These are phyloP conservation scores for Drosophila erecta DNA, from an alignment of 1,140 invertebrate species.

Conservation along the genomic window DNA sequence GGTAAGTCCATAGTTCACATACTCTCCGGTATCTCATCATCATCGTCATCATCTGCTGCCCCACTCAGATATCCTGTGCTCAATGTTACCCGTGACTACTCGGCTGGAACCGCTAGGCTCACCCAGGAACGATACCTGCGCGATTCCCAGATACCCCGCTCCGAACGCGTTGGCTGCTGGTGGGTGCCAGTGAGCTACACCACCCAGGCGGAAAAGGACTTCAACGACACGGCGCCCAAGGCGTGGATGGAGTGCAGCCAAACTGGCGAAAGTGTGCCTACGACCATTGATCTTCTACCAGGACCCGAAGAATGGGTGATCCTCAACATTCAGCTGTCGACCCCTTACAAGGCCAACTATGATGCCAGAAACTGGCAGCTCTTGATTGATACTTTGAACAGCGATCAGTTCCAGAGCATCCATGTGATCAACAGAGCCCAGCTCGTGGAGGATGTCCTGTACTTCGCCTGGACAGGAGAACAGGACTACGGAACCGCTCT, in stretches of 20 bases:
- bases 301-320: conserved; percentile 86
- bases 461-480: conserved; percentile 88
- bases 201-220: conserved; percentile 85
- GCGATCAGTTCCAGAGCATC: conserved; percentile 85
- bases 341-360: conserved; percentile 91
- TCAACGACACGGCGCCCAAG: conserved; percentile 87
- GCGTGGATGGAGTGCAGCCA: conserved; percentile 86
- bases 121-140: conserved; percentile 10
- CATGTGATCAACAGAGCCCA: conserved; percentile 91
- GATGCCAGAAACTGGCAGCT: conserved; percentile 89
- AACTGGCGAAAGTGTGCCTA: conserved; percentile 47
- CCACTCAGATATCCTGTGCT: conserved; percentile 88
- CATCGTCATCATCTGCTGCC: no score
- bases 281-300: conserved; percentile 50
- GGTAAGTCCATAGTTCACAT: conserved; percentile 55
- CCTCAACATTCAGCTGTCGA: conserved; percentile 87
- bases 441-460: conserved; percentile 91
- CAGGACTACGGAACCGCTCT: conserved; percentile 88
- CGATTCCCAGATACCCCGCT: not conserved
- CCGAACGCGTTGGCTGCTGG: conserved; percentile 76
- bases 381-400: conserved; percentile 86
- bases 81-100: conserved; percentile 87
- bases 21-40: not conserved
- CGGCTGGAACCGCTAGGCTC: not conserved
- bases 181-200: conserved; percentile 88